phyloP scores from a whole-genome alignment of 1,140 invertebrate species.

The Zaprionus camerounensis region DNA sequence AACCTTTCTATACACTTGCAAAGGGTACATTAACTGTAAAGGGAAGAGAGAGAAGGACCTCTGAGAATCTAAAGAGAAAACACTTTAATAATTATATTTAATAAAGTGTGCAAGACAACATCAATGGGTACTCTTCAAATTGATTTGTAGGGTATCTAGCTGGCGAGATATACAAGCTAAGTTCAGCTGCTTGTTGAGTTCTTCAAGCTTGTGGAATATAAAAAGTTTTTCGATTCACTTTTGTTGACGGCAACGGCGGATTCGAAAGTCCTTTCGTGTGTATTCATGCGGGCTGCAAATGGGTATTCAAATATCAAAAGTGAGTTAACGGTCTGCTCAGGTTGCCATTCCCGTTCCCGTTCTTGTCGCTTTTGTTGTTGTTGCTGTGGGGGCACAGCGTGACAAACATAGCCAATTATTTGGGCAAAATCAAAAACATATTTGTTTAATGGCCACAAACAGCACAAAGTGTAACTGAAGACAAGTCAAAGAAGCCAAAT shows the following conservation, averaged over 20 bases:
- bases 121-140: too few relatives aligned
- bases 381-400: conserved; percentile 10
- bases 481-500: background rate
- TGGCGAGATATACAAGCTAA: too few relatives aligned
- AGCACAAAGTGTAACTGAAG: conserved; percentile 5
- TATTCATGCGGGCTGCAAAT: conserved; percentile 13
- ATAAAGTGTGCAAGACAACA: too few relatives aligned
- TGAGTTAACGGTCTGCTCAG: conserved; percentile 28
- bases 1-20: background rate
- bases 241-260: background rate
- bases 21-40: background rate
- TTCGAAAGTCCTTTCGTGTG: conserved; percentile 9
- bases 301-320: conserved; percentile 36
- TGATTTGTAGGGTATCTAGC: too few relatives aligned
- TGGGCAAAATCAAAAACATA: conserved; percentile 44
- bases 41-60: too few relatives aligned
- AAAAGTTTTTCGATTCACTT: conserved; percentile 7
- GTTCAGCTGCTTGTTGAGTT: background rate
- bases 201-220: background rate
- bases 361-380: background rate
- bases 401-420: conserved; percentile 41
- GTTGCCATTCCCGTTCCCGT: background rate
- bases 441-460: conserved; percentile 38
- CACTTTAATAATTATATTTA: too few relatives aligned
- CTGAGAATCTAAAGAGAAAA: too few relatives aligned